A percentile compares a stretch with the other conserved stretches of the same genome.
These are phyloP conservation scores for Rhamnusium bicolor DNA, from an alignment of 2,888 invertebrate species.

Conservation along the genomic window DNA sequence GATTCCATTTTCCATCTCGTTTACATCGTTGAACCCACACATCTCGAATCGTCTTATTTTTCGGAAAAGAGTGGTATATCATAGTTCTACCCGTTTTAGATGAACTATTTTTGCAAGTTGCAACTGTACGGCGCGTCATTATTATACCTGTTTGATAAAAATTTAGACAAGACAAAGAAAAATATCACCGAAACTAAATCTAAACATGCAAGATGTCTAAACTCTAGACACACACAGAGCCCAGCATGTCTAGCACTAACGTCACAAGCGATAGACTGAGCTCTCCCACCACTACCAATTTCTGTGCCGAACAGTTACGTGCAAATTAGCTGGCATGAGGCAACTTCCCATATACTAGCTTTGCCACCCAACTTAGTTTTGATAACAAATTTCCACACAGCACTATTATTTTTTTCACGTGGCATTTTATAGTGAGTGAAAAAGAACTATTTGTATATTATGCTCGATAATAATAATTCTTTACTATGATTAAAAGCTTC, in stretches of 20 bases:
- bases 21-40: conserved; percentile 27
- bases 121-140: conserved; percentile 15
- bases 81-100: not conserved
- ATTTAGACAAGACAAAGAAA: not conserved
- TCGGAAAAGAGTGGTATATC: not conserved
- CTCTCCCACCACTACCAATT: not conserved
- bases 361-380: too few relatives aligned
- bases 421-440: too few relatives aligned
- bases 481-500: too few relatives aligned
- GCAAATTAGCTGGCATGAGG: too few relatives aligned
- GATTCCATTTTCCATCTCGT: conserved; percentile 33
- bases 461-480: too few relatives aligned
- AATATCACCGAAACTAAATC: not conserved
- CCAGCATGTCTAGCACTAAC: not conserved
- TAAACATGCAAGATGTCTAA: not conserved
- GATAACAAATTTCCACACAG: too few relatives aligned
- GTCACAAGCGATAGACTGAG: not conserved
- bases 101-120: conserved; percentile 17
- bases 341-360: too few relatives aligned
- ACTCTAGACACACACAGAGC: not conserved
- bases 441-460: too few relatives aligned
- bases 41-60: not conserved
- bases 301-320: too few relatives aligned
- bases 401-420: too few relatives aligned
- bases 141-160: too few relatives aligned